A percentile compares a stretch with the other conserved stretches of the same genome.
phyloP scores from a whole-genome alignment of 2,888 invertebrate genomes.

The Portevinia maculata region DNA sequence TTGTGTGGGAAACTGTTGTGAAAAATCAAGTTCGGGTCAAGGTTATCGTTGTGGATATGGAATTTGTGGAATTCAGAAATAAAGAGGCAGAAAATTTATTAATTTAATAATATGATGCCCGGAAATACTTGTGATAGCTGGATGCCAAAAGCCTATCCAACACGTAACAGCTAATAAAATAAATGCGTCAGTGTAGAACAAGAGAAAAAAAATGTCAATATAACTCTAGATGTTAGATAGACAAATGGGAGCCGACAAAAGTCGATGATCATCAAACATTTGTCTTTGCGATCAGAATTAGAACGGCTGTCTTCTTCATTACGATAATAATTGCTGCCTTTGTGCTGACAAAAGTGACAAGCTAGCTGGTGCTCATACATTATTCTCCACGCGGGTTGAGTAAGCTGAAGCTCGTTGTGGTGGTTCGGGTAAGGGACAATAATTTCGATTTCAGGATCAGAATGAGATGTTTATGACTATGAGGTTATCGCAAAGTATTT shows the following conservation, averaged over 20 bases:
- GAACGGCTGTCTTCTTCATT: neutral
- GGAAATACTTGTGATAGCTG: neutral
- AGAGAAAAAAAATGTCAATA: neutral
- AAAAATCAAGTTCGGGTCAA: constrained; percentile 50
- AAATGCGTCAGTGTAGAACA: neutral
- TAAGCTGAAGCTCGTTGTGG: too few relatives aligned
- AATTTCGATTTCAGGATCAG: too few relatives aligned
- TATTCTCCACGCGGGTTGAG: too few relatives aligned
- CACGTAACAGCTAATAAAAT: neutral
- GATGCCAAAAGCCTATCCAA: neutral
- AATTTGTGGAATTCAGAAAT: neutral
- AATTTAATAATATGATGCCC: too few relatives aligned
- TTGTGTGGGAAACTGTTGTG: constrained; percentile 32
- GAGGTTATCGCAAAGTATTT: too few relatives aligned
- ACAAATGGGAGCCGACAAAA: neutral
- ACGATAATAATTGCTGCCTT: neutral
- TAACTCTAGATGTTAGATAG: neutral
- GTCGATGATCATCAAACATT: neutral
- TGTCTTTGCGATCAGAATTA: neutral
- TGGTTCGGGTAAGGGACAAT: too few relatives aligned
- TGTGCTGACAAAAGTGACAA: too few relatives aligned
- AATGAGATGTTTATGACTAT: too few relatives aligned
- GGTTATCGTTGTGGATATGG: constrained; percentile 9
- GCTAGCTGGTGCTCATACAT: too few relatives aligned
- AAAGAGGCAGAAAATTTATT: neutral